Evolutionary conservation across 2,888 invertebrate genomes (phyloP), one percentile per base, ranked within the genome.

Genomic region (Drosophila prolongata): DNA sequence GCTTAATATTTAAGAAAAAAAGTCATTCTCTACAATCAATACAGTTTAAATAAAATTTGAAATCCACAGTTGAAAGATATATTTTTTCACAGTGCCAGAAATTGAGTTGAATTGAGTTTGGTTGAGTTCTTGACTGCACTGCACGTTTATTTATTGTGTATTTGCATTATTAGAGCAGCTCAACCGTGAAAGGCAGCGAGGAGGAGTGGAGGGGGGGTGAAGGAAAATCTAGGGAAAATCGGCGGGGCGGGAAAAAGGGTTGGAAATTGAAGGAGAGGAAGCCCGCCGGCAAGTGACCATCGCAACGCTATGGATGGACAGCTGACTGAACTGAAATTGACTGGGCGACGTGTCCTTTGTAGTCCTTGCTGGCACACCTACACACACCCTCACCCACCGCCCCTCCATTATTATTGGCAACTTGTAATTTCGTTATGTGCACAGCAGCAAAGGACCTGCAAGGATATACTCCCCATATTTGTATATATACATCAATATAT

Each of bases 381-480:
- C 44, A 58, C 37, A 44, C 50, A 8, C 44, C 11, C 35, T 8
- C 16, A 57, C n/a, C 2, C 24, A 13, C 43, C 19, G 50, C 27
- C 16, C 34, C 43, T 11, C 35, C 43, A 43, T 78, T 78, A 77
- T 80, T 87, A 84, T 85, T 77, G 87, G 76, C 76, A 87, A 87
- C 81, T 89, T 85, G 85, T 84, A 87, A 85, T 87, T 89, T 89
- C 67, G 77, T 88, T 84, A 89, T 73, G 69, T 77, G 49, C 53
- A 43, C 43, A 57, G 46, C 67, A 67, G 56, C 57, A 16, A 59
- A 42, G 61, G 34, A 40, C 59, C 40, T 24, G 13, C 47, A 35
- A 35, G 19, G 37, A 38, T 34, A 30, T 14, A 13, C 30, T 14
- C 30, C 8, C 30, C 9, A 30, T 30, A 42, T 4, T 11, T 24